Evolutionary conservation across 2,797 vertebrate genomes (phyloP).

Genomic region (Centroberyx gerrardi): DNA sequence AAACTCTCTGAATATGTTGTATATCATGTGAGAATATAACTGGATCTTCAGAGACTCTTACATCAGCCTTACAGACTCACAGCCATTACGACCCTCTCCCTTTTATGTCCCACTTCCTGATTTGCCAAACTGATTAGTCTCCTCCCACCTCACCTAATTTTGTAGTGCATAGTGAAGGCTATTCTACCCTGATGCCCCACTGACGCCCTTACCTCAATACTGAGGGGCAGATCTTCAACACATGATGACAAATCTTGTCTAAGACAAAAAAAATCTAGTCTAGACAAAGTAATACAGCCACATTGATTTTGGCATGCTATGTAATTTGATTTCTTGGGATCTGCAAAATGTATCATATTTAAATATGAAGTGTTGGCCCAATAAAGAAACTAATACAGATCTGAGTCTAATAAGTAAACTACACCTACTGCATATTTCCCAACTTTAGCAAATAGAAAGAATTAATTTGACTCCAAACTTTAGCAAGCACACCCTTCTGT

Average conservation of each 20-base stretch:
- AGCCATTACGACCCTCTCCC: conserved; percentile 48
- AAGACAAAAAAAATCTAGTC: not conserved
- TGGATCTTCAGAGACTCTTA: conserved; percentile 39
- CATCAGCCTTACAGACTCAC: conserved; percentile 49
- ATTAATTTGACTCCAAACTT: not conserved
- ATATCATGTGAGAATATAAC: conserved; percentile 22
- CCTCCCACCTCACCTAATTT: conserved; percentile 20
- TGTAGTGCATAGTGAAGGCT: not conserved
- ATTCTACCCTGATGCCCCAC: not conserved
- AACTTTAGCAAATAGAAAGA: not conserved
- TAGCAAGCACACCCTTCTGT: not conserved
- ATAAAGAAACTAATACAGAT: too few species aligned
- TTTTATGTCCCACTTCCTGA: conserved; percentile 42
- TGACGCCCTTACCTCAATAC: not conserved
- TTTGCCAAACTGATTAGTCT: not conserved
- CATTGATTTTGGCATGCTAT: not conserved
- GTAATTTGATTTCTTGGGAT: not conserved
- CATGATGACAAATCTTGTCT: not conserved
- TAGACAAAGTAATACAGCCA: not conserved
- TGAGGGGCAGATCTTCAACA: not conserved
- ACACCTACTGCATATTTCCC: not conserved
- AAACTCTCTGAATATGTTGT: conserved; percentile 42
- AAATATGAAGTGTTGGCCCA: too few species aligned
- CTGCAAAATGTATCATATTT: not conserved
- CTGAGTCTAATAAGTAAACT: not conserved